phyloP scores from a whole-genome alignment of 1,140 invertebrate genomes.

The Panonychus citri region DNA sequence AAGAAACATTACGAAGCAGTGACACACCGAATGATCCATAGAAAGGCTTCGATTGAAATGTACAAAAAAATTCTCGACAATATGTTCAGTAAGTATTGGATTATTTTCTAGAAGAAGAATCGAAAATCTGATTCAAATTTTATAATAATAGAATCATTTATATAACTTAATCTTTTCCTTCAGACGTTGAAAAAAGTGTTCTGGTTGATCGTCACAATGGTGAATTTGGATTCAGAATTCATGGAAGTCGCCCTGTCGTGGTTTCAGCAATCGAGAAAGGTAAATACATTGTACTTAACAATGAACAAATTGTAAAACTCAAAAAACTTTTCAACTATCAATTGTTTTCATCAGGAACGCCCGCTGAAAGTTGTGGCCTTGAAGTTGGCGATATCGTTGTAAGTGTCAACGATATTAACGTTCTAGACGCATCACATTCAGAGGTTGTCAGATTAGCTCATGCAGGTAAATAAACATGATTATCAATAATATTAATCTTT shows the following conservation, averaged over 20 bases:
- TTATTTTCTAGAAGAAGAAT: not conserved
- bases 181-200: constrained; percentile 26
- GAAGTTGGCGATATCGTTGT: constrained; percentile 84
- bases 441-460: constrained; percentile 85
- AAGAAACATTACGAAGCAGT: constrained; percentile 58
- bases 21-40: constrained; percentile 65
- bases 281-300: not conserved
- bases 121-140: not conserved
- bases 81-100: constrained; percentile 48
- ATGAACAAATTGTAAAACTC: not conserved
- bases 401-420: constrained; percentile 65
- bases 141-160: not conserved
- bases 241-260: constrained; percentile 79
- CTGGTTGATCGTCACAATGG: constrained; percentile 48
- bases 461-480: constrained; percentile 32
- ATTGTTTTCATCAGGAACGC: constrained; percentile 23
- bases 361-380: constrained; percentile 65
- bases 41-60: constrained; percentile 73
- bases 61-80: constrained; percentile 57
- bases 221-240: constrained; percentile 85
- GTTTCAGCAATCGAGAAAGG: constrained; percentile 64
- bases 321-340: not conserved
- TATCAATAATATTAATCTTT: no score
- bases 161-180: not conserved
- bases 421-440: constrained; percentile 70